Conservation (phyloP, 53 echinoderm and acorn worm species). For the Stichopus horrens region DNA sequence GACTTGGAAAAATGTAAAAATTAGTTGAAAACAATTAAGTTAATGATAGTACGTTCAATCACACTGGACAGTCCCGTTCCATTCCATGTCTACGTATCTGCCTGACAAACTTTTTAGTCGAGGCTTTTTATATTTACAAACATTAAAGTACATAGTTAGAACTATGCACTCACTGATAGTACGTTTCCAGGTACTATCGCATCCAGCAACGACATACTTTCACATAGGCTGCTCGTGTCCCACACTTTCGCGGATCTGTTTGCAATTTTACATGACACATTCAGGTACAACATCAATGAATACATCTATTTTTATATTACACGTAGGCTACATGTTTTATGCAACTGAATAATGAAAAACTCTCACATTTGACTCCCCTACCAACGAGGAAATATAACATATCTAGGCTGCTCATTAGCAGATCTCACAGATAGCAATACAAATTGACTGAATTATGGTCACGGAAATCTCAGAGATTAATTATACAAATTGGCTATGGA, state of each 20-base stretch:
- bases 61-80: not conserved
- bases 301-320: conserved; percentile 7
- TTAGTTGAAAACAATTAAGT: conserved; percentile 39
- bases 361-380: no score
- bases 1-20: conserved; percentile 53
- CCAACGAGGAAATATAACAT: no score
- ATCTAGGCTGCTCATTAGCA: no score
- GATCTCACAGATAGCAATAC: no score
- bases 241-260: not conserved
- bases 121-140: conserved; percentile 27
- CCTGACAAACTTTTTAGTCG: not conserved
- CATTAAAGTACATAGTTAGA: conserved; percentile 18
- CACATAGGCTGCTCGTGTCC: conserved; percentile 12
- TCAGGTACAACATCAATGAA: conserved; percentile 15
- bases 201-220: not conserved
- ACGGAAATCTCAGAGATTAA: no score
- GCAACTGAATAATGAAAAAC: no score
- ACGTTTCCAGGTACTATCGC: not conserved
- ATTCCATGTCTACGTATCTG: not conserved
- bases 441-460: no score
- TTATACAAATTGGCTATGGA: no score
- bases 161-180: not conserved
- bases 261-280: not conserved
- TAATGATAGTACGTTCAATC: conserved; percentile 26
- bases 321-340: not conserved